Evolutionary conservation across 2,888 invertebrate genomes (phyloP), one percentile per base, ranked within the genome.

Genomic region (Automeris io): DNA sequence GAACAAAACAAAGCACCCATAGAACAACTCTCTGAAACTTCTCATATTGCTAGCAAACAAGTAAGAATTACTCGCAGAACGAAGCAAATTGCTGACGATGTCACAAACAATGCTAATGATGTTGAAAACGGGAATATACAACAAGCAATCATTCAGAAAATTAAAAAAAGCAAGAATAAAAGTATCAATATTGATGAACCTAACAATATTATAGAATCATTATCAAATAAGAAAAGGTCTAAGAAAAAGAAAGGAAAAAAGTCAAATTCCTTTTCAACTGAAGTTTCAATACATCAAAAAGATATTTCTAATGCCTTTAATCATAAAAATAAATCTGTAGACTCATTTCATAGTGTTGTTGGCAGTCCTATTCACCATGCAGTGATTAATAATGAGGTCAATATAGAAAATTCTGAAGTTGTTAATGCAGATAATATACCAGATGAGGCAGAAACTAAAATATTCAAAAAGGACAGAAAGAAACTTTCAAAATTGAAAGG

Each of bases 271-370:
- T 42, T 50, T 2, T 37, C 53, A 16, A 43, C 57, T 21, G 61
- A 70, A 31, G 54, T 61, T 31, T 12, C 9, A 41, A 3, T 29
- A 35, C 39, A 47, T 25, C 39, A 41, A 29, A 42, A 45, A 23
- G 39, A 42, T 16, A 12, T 35, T 12, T 35, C 41, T 18, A 41
- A 18, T 19, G 37, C 34, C 11, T 19, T 57, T 3, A 68, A 73
- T 39, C 59, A 51, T 23, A 69, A 63, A 35, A 57, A 57, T 38
- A 49, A 49, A 18, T 79, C 80, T 6, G 35, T 51, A n/a, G 80
- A 81, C 19, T 81, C 82, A 9, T 81, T 73, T 38, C 71, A 81
- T 41, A 82, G 79, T 44, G 81, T 81, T 71, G 70, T 73, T 2
- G 74, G 71, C 68, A 82, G 79, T 3, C n/a, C 25, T 23, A 23